Conservation (phyloP, 2,797 vertebrate genomes). For the Gymnodraco acuticeps region DNA sequence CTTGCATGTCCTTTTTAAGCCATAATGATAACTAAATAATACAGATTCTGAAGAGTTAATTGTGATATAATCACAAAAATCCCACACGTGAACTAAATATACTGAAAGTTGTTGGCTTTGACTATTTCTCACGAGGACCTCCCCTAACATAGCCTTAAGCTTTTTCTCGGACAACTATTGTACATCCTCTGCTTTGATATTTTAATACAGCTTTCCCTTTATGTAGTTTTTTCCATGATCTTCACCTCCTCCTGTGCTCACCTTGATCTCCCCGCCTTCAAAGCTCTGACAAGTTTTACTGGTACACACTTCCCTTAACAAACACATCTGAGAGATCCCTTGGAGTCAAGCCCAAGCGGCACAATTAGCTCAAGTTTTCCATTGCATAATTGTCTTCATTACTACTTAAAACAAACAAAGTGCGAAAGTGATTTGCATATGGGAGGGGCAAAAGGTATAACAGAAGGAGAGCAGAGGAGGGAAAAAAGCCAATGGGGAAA, state of each 20-base stretch:
- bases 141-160: conserved; percentile 8
- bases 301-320: conserved; percentile 80
- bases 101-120: background rate
- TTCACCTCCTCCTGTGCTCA: conserved; percentile 51
- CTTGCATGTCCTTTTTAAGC: no score
- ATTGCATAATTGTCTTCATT: conserved; percentile 78
- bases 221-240: conserved; percentile 51
- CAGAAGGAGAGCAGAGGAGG: conserved; percentile 15
- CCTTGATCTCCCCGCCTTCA: conserved; percentile 60
- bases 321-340: conserved; percentile 79
- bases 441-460: conserved; percentile 45
- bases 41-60: background rate
- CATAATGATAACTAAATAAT: background rate
- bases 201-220: conserved; percentile 20
- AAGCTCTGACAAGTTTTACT: conserved; percentile 71
- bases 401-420: conserved; percentile 76
- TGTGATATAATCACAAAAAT: conserved; percentile 6
- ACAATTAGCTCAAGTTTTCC: conserved; percentile 84
- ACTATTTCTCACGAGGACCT: conserved; percentile 14
- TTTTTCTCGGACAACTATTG: conserved; percentile 26
- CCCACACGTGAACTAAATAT: background rate
- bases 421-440: conserved; percentile 43
- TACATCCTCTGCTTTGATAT: conserved; percentile 39
- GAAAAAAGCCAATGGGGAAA: conserved; percentile 32
- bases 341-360: conserved; percentile 81